Evolutionary conservation across 2,888 invertebrate species (phyloP).

Genomic region (Pimpla rufipes): DNA sequence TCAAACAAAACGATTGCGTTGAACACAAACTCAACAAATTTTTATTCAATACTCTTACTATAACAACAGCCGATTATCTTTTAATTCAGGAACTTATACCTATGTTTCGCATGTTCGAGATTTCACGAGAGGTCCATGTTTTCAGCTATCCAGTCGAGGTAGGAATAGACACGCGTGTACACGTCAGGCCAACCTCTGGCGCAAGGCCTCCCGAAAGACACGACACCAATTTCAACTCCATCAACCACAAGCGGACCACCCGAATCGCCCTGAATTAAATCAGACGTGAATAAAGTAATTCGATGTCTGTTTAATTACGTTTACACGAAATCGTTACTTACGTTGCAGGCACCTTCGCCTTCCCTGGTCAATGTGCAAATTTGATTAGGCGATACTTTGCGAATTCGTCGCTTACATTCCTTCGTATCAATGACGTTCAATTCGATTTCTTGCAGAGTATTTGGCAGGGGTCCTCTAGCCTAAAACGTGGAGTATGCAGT

Average conservation of each 20-base stretch:
- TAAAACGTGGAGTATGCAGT: neutral
- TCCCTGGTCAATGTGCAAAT: conserved; percentile 10
- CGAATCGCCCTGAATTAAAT: conserved; percentile 59
- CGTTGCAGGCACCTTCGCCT: conserved; percentile 27
- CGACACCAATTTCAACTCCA: conserved; percentile 52
- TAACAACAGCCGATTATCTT: neutral
- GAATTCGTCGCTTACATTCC: neutral
- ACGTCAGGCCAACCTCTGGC: conserved; percentile 60
- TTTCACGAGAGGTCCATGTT: conserved; percentile 7
- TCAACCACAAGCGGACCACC: conserved; percentile 58
- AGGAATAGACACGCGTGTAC: conserved; percentile 45
- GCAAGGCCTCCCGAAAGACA: conserved; percentile 60
- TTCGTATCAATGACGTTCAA: neutral
- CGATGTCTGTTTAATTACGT: neutral
- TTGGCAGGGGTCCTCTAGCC: conserved; percentile 11
- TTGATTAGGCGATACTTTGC: neutral
- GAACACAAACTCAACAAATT: conserved; percentile 10
- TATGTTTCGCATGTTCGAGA: neutral
- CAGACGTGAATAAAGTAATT: neutral
- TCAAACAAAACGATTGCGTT: neutral
- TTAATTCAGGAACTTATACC: neutral
- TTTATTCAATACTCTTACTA: conserved; percentile 7
- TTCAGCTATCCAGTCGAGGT: conserved; percentile 43
- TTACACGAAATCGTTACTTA: neutral
- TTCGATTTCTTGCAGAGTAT: conserved; percentile 35